Evolutionary conservation across 2,888 invertebrate species (phyloP), one percentile per base, ranked within the genome.

Genomic region (Lottia gigantea): DNA sequence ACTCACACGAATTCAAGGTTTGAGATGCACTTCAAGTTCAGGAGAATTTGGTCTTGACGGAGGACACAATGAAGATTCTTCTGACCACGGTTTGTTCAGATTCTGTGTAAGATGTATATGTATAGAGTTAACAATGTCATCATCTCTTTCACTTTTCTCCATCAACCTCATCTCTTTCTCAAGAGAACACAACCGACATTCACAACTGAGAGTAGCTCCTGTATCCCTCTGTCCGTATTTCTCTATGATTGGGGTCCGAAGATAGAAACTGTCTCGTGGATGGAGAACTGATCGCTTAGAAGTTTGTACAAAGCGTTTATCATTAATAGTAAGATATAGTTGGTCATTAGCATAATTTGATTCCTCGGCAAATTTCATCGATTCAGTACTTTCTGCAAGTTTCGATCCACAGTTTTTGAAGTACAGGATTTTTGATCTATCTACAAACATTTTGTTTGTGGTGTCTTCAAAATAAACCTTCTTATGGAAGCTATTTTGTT

Each of bases 161-260:
- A 79, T 74, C 8, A 81, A 67, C 14, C 80, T 76, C 12, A 82
- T 70, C 55, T 81, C 80, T 66, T 81, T 76, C 66, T 83, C 82
- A 61, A 83, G 73, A 12, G 76, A 71, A 68, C 82, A 83, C 74
- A 83, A 76, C n/a, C 77, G 76, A 49, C 82, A 83, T 19, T 75
- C 72, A 65, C 82, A 83, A 46, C 73, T 77, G 14, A 76, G 19
- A 3, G 55, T 55, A 23, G 55, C 55, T 11, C 55, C 55, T 6
- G 23, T 11, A 19, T 55, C 23, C 19, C 19, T 55, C 23, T 55
- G 55, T 55, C 55, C 23, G 23, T 19, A 23, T 55, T 23, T 55
- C 55, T 55, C 23, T 19, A 23, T 23, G 2, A 55, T 23, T 11
- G 55, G 55, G 12, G 55, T 55, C 15, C 23, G 19, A 23, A 55